Evolutionary conservation across 2,113 vertebrate species (phyloP).

Genomic region (Lipophrys pholis): DNA sequence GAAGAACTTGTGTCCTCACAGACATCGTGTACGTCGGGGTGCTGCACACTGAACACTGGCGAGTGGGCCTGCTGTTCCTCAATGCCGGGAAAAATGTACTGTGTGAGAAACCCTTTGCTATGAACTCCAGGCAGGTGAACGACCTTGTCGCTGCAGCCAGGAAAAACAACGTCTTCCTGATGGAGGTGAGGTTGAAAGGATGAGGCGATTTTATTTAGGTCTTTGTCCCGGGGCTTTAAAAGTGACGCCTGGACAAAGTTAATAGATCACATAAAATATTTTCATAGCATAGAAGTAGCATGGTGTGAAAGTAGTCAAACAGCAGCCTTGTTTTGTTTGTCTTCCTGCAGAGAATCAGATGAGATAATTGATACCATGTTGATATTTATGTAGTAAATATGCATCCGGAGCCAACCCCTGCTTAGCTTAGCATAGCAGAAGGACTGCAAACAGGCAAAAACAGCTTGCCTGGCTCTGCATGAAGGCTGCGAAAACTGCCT

Average conservation of each 20-base stretch:
- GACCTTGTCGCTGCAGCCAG: conserved; percentile 76
- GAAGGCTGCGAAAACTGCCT: not conserved
- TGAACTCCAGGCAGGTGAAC: conserved; percentile 82
- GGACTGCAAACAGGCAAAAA: not conserved
- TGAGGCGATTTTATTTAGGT: not conserved
- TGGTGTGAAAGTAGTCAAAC: not conserved
- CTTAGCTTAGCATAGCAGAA: not conserved
- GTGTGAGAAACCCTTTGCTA: conserved; percentile 87
- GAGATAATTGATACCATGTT: not conserved
- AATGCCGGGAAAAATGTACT: conserved; percentile 83
- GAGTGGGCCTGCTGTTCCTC: conserved; percentile 77
- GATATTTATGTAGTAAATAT: not conserved
- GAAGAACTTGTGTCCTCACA: conserved; percentile 43
- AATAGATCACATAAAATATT: no score
- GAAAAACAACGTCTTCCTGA: conserved; percentile 75
- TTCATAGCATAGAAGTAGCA: no score
- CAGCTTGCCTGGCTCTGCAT: not conserved
- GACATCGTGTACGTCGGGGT: conserved; percentile 78
- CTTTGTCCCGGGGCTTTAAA: not conserved
- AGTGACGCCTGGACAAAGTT: no score
- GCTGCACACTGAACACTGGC: conserved; percentile 74
- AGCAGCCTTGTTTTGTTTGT: not conserved
- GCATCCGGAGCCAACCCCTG: not conserved
- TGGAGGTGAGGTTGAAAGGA: conserved; percentile 62
- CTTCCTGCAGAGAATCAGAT: not conserved